Percentiles rank a stretch among this genome's conserved stretches.
Conservation (phyloP, 2,113 vertebrate genomes). For the Chascanopsetta lugubris region DNA sequence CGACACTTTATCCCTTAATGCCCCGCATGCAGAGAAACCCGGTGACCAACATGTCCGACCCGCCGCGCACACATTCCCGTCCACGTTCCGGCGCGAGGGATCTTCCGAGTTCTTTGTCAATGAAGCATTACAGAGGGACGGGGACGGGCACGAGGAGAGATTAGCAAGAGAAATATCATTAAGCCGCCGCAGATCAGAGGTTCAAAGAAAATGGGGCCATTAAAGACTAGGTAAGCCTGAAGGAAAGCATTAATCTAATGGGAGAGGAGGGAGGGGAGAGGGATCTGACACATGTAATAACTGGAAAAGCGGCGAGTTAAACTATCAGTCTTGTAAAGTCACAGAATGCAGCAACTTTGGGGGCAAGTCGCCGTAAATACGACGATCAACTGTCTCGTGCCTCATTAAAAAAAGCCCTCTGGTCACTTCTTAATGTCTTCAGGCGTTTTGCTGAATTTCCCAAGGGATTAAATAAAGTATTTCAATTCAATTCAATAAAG, state of each 20-base stretch:
- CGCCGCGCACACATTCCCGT: constrained; percentile 18
- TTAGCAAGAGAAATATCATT: constrained; percentile 73
- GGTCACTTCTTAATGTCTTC: constrained; percentile 19
- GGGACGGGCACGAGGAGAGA: too few species aligned
- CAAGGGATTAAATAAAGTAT: too few species aligned
- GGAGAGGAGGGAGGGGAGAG: constrained; percentile 25
- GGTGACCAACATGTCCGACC: constrained; percentile 39
- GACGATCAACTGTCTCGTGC: constrained; percentile 26
- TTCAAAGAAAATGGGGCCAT: constrained; percentile 74
- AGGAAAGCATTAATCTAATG: constrained; percentile 68
- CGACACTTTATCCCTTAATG: constrained; percentile 52
- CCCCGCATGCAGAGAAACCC: constrained; percentile 23
- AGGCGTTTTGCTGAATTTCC: too few species aligned
- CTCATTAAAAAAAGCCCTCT: constrained; percentile 40
- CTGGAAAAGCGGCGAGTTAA: constrained; percentile 38
- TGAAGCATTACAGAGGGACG: constrained; percentile 51
- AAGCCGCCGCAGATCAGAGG: constrained; percentile 65
- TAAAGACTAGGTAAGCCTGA: constrained; percentile 70
- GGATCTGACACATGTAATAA: constrained; percentile 35
- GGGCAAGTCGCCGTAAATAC: constrained; percentile 20
- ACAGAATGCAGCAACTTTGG: constrained; percentile 19
- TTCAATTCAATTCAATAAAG: too few species aligned
- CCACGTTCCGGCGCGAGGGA: constrained; percentile 24
- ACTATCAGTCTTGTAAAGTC: constrained; percentile 20
- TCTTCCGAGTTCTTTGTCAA: constrained; percentile 61